Percentiles rank a stretch among this genome's conserved stretches.
Evolutionary conservation across 2,113 vertebrate species (phyloP).

Genomic region (Fulica atra): DNA sequence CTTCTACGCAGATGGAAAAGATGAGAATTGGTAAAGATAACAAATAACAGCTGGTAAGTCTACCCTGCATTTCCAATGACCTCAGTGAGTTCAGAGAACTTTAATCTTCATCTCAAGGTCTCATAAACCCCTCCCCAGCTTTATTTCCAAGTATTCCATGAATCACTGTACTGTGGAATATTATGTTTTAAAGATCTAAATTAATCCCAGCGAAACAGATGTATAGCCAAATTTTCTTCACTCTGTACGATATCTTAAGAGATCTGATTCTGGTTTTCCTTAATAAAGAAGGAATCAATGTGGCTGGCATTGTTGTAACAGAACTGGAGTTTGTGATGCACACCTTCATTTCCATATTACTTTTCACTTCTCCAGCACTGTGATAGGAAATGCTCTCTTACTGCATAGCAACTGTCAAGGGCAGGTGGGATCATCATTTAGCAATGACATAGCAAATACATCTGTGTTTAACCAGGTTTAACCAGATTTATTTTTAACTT

Average conservation of each 20-base stretch:
- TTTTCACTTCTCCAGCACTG: not conserved
- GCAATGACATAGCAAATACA: not conserved
- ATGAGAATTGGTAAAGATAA: conserved; percentile 22
- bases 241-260: not conserved
- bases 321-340: not conserved
- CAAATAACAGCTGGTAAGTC: conserved; percentile 11
- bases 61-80: not conserved
- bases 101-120: not conserved
- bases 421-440: not conserved
- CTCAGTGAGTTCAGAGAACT: not conserved
- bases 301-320: not conserved
- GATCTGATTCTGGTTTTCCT: not conserved
- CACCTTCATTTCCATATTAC: not conserved
- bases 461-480: not conserved
- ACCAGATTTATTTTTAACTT: not conserved
- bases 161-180: not conserved
- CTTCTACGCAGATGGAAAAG: conserved; percentile 17
- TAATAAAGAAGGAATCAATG: not conserved
- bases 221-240: not conserved
- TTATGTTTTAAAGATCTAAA: not conserved
- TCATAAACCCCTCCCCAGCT: not conserved
- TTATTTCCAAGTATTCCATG: not conserved
- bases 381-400: not conserved
- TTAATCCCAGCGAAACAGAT: not conserved
- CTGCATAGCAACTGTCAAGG: not conserved